Evolutionary conservation across 1,140 invertebrate species (phyloP), one percentile per base, ranked within the genome.

Genomic region (Trachelipus rathkii): DNA sequence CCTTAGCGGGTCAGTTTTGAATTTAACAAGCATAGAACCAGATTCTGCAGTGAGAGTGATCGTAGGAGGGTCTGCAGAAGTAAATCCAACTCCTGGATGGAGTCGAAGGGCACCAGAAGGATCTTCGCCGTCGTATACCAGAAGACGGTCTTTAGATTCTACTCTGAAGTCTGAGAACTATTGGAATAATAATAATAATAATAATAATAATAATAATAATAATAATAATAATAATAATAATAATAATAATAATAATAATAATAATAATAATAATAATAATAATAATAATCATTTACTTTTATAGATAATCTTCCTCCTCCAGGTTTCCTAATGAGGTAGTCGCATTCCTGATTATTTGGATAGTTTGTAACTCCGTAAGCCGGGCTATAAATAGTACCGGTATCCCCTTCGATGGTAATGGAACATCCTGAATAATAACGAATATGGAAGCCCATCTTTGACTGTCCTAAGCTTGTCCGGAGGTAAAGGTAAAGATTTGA

Each of bases 401-500:
- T 94, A 6, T 88, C 86, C 1, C 92, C 90, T 23, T 90, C 89
- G 46, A 95, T 90, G 2, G 92, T 93, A 11, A 86, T 81, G 67
- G 84, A 82, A 78, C 85, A 86, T 10, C 85, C 85, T 11, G 80
- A 78, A 66, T 79, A 80, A 77, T 82, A 82, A 53, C 78, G 82
- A 68, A 82, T 91, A 80, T 92, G 93, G 84, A 97, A 97, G n/a
- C 96, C 96, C 82, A 92, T 91, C 82, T 90, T 90, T 0, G 92
- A 93, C 84, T 95, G 93, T 24, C 93, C 94, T 23, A 95, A 87
- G 82, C 92, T 93, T 0, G 95, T 95, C 84, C 94, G 93, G 83
- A 97, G 93, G 83, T 97, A 97, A 72, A 98, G 84, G 84, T 98
- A 97, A 4, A 98, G 84, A 81, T 92, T 89, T 83, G 91, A 95